A percentile compares a stretch with the other conserved stretches of the same genome.
These are phyloP conservation scores for Anneissia japonica DNA, from an alignment of 35 echinoderm and acorn worm genomes.

Conservation along the genomic window DNA sequence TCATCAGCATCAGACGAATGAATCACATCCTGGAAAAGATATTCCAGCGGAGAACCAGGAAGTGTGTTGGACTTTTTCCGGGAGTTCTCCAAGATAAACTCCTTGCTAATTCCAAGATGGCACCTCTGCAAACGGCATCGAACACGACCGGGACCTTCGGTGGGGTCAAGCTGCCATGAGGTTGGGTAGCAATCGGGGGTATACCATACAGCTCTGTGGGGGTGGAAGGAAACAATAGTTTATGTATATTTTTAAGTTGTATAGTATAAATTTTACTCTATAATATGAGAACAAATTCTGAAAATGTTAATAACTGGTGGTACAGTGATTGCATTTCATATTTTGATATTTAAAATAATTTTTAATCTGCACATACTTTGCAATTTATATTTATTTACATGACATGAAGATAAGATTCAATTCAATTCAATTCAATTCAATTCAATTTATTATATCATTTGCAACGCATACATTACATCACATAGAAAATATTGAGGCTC, in stretches of 20 bases:
- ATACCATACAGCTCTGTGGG: constrained; percentile 77
- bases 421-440: too few species aligned
- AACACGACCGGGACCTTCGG: constrained; percentile 81
- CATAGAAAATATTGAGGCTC: too few species aligned
- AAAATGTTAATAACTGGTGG: not conserved
- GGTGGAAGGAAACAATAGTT: not conserved
- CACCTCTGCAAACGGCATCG: constrained; percentile 69
- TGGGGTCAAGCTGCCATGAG: constrained; percentile 86
- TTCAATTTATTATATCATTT: too few species aligned
- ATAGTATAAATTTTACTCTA: too few species aligned
- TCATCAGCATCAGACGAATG: constrained; percentile 63
- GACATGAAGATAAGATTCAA: too few species aligned
- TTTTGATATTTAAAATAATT: too few species aligned
- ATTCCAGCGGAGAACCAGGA: constrained; percentile 36
- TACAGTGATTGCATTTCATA: not conserved
- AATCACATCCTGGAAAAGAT: constrained; percentile 58
- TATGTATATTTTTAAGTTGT: not conserved
- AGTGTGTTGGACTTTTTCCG: constrained; percentile 9
- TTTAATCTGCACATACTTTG: too few species aligned
- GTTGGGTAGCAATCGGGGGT: constrained; percentile 55
- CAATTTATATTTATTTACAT: too few species aligned
- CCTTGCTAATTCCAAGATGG: constrained; percentile 54
- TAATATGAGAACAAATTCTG: too few species aligned
- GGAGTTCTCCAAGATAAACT: constrained; percentile 52
- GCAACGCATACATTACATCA: too few species aligned